Base-by-base conservation (phyloP, 2,888 invertebrate genomes). In the Chloroclystis v-ata region DNA sequence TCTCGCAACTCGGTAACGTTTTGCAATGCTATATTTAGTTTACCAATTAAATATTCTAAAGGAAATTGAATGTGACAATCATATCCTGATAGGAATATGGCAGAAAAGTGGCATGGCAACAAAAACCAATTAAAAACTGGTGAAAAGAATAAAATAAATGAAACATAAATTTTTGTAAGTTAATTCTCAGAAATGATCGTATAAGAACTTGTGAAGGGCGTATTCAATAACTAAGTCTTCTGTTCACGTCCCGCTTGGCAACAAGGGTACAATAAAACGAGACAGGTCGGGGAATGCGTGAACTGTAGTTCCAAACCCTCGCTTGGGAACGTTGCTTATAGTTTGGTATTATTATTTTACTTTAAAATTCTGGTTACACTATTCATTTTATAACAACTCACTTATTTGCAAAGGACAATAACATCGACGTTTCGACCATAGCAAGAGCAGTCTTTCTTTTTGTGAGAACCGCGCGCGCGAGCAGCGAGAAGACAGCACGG, bases 191-290 rank as follows among this genome's bases (percentile, higher is more conserved):
- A 45, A 46, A 7, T n/a, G 6, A 46, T 25, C 28, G 20, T 9
- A 42, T 28, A 45, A 45, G 42, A 49, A 45, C 49, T 43, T 14
- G 13, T 43, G 44, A 28, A 37, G 41, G 26, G 43, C 37, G 41
- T 49, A 38, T 33, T 38, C 46, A 46, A 40, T 49, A 49, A 25
- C 39, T 42, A 46, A 43, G 43, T 42, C 42, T 51, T 47, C 51
- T 51, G 45, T 48, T 52, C 45, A 48, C 35, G 42, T 43, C 44
- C 35, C 16, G 47, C 45, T 40, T 52, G 28, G 43, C 45, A 52
- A 48, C 48, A 45, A 39, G 45, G 39, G 44, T 33, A 52, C n/a
- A n/a, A 47, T 47, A 44, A 51, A 51, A 51, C 47, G 25, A 47
- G 47, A 43, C n/a, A n/a, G 43, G 35, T 29, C 43, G 46, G 43